Conservation (phyloP, 2,113 vertebrate genomes). For the Lagopus leucura region DNA sequence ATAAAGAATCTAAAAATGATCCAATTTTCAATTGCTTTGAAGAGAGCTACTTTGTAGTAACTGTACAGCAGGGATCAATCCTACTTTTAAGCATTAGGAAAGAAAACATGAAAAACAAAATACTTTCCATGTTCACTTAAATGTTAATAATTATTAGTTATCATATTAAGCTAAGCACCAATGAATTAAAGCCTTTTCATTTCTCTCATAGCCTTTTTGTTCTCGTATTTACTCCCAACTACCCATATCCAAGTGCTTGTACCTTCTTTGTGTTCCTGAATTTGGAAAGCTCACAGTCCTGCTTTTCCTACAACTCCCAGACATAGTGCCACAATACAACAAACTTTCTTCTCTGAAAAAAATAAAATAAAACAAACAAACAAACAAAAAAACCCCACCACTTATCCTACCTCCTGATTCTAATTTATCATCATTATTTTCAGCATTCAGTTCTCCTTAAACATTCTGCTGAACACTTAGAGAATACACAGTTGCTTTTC, state of each 20-base stretch:
- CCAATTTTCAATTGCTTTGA: background rate
- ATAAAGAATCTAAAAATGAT: background rate
- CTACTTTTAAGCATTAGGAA: background rate
- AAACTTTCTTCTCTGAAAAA: background rate
- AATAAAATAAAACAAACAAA: too few species aligned
- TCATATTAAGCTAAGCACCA: background rate
- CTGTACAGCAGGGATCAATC: background rate
- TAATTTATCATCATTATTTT: background rate
- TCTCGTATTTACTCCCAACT: background rate
- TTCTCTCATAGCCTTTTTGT: background rate
- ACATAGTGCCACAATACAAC: background rate
- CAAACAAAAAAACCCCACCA: too few species aligned
- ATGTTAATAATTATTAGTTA: background rate
- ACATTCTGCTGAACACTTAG: background rate
- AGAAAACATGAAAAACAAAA: background rate
- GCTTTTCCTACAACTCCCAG: background rate
- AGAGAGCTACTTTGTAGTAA: background rate
- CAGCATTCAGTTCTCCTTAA: background rate
- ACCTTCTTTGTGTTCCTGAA: background rate
- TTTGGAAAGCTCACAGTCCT: background rate
- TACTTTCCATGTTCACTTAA: background rate
- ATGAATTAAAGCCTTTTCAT: background rate
- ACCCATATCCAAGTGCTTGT: background rate
- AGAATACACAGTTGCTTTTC: background rate
- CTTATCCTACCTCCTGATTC: background rate